Evolutionary conservation across 2,113 vertebrate genomes (phyloP).

Genomic region (Catharus fuscescens): DNA sequence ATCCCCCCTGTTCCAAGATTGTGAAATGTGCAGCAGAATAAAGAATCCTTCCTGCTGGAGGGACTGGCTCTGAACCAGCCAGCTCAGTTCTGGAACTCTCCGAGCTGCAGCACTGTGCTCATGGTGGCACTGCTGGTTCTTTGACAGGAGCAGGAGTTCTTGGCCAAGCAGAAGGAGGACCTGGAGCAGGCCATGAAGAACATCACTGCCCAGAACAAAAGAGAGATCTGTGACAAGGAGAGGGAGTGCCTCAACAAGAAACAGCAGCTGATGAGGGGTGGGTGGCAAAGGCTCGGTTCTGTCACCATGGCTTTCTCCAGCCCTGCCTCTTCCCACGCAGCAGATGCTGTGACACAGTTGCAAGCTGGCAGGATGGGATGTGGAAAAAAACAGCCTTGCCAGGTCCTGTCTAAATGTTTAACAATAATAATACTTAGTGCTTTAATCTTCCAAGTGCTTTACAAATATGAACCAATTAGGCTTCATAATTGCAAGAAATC

Average conservation of each 20-base stretch:
- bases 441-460: slow-evolving; percentile 45
- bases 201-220: slow-evolving; percentile 86
- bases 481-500: slow-evolving; percentile 34
- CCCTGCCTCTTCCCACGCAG: slow-evolving; percentile 10
- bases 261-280: slow-evolving; percentile 90
- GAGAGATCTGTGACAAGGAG: slow-evolving; percentile 89
- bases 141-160: slow-evolving; percentile 86
- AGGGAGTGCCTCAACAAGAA: slow-evolving; percentile 88
- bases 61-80: not conserved
- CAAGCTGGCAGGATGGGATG: slow-evolving; percentile 20
- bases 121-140: not conserved
- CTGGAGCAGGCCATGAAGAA: slow-evolving; percentile 84
- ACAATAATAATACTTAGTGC: slow-evolving; percentile 50
- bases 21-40: not conserved
- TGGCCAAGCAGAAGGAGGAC: slow-evolving; percentile 81
- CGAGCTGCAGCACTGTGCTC: not conserved
- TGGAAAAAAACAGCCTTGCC: slow-evolving; percentile 41
- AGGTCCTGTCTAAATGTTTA: slow-evolving; percentile 65
- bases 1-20: accelerated
- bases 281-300: not conserved
- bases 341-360: slow-evolving; percentile 43
- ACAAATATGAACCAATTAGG: slow-evolving; percentile 47
- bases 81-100: not conserved
- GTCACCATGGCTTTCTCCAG: slow-evolving; percentile 5
- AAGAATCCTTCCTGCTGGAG: not conserved